Conservation (phyloP, 1,140 invertebrate genomes). For the Battus philenor region DNA sequence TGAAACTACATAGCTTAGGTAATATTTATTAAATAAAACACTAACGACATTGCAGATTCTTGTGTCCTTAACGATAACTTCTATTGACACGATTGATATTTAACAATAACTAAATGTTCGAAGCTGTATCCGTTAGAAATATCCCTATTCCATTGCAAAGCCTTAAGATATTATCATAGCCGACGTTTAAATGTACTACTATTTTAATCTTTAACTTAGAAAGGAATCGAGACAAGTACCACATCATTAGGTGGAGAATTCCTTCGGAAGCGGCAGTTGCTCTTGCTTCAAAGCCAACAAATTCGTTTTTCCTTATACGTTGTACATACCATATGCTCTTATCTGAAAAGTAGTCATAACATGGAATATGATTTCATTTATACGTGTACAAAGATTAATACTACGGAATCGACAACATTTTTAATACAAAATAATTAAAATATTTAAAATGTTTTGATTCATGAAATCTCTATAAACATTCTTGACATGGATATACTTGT, state of each 20-base stretch:
- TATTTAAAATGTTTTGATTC: no score
- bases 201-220: conserved; percentile 15
- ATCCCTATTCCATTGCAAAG: conserved; percentile 6
- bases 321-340: conserved; percentile 34
- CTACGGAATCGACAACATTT: neutral
- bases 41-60: neutral
- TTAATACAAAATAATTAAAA: no score
- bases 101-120: conserved; percentile 5
- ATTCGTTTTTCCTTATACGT: conserved; percentile 37
- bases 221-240: conserved; percentile 14
- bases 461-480: no score
- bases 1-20: no score
- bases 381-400: conserved; percentile 38
- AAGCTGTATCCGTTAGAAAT: conserved; percentile 12
- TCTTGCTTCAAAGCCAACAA: conserved; percentile 2
- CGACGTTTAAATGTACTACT: conserved; percentile 15
- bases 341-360: conserved; percentile 65
- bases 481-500: no score
- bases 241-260: conserved; percentile 15
- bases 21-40: neutral
- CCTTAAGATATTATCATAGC: conserved; percentile 7
- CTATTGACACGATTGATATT: conserved; percentile 14
- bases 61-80: conserved; percentile 8
- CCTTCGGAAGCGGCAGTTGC: conserved; percentile 9
- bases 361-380: conserved; percentile 49